Percentiles rank a stretch among this genome's conserved stretches.
phyloP scores from a whole-genome alignment of 2,888 invertebrate genomes.

The Pherbina coryleti region DNA sequence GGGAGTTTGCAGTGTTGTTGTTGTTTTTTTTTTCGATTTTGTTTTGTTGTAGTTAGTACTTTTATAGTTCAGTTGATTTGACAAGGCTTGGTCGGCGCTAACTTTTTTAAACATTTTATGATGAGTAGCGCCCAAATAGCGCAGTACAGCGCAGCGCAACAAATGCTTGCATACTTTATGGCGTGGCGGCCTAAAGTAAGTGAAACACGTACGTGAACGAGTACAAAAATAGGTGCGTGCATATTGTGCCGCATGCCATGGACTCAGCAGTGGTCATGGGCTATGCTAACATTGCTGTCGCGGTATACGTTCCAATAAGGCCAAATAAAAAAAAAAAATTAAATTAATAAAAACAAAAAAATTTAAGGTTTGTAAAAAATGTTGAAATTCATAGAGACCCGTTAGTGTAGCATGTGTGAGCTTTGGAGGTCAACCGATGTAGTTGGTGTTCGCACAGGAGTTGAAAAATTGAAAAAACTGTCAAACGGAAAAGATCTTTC shows the following conservation, averaged over 20 bases:
- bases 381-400: background rate
- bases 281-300: background rate
- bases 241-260: background rate
- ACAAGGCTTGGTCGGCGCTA: slow-evolving; percentile 1
- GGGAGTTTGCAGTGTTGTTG: background rate
- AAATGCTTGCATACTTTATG: slow-evolving; percentile 42
- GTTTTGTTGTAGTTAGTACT: slow-evolving; percentile 8
- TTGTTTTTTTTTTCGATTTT: background rate
- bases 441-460: no score
- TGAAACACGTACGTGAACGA: slow-evolving; percentile 23
- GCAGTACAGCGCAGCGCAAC: background rate
- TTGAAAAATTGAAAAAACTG: no score
- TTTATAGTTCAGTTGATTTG: slow-evolving; percentile 34
- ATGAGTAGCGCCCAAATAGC: slow-evolving; percentile 13
- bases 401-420: no score
- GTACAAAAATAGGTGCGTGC: background rate
- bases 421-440: no score
- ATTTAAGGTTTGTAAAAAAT: slow-evolving; percentile 1
- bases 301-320: background rate
- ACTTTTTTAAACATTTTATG: slow-evolving; percentile 9
- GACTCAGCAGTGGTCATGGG: no score
- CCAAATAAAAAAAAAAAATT: background rate
- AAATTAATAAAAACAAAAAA: no score
- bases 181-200: background rate
- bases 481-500: no score